Percentiles rank a stretch among this genome's conserved stretches.
Conservation (phyloP, 2,888 invertebrate species). For the Fragum sueziense region DNA sequence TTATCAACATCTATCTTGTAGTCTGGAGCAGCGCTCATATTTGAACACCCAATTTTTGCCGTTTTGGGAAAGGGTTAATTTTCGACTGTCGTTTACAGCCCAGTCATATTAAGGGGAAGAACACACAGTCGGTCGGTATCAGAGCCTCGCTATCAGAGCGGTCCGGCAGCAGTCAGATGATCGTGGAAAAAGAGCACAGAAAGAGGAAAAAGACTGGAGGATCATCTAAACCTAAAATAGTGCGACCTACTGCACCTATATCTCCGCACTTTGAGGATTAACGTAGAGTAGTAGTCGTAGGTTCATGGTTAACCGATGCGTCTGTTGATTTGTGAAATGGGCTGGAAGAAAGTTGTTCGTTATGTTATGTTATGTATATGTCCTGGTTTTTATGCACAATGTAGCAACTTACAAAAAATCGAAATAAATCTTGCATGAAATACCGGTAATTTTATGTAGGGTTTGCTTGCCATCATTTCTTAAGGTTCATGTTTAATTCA, state of each 20-base stretch:
- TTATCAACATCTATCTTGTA: no score
- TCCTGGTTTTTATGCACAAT: no score
- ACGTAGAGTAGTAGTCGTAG: constrained; percentile 12
- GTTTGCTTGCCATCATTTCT: no score
- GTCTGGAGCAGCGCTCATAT: no score
- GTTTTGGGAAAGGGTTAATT: no score
- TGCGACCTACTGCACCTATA: constrained; percentile 46
- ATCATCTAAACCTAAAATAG: constrained; percentile 36
- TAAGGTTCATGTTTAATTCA: no score
- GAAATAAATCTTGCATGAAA: no score
- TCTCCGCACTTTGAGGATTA: constrained; percentile 44
- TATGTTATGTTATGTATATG: background rate
- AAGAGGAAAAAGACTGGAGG: constrained; percentile 26
- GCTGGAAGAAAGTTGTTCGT: background rate
- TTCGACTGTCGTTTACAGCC: no score
- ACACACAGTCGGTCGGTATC: constrained; percentile 30
- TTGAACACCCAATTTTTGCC: no score
- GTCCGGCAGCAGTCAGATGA: constrained; percentile 26
- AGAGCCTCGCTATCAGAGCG: constrained; percentile 7
- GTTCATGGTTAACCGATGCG: constrained; percentile 1
- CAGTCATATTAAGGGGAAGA: constrained; percentile 16
- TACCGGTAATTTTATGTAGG: no score
- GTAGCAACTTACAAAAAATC: no score
- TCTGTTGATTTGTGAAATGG: background rate
- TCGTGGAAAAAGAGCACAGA: constrained; percentile 32